Base-by-base conservation (phyloP, 2,113 vertebrate species). In the Lepus americanus region DNA sequence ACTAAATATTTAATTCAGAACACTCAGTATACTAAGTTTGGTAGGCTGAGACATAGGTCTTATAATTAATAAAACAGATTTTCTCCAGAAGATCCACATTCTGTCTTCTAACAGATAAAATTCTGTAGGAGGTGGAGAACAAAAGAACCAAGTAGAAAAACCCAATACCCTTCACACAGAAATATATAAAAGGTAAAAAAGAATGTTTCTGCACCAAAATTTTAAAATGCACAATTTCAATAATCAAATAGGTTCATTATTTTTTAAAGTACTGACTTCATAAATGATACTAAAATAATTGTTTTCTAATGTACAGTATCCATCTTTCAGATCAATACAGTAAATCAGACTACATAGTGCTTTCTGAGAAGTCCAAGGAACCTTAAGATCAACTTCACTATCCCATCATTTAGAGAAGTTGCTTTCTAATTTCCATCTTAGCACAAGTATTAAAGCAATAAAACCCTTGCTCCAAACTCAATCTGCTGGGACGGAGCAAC, bases 1-100 rank as follows among this genome's bases (percentile, higher is more conserved):
- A 95, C 89, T 97, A 91, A 97, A 98, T 94, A 96, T 97, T 98
- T 98, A 96, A 97, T 98, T 95, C 87, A 94, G 91, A 96, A 97
- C 66, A 96, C 87, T 95, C 89, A 78, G 59, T 94, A 74, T 78
- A 90, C 61, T 97, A 90, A 67, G 55, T 86, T 86, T 96, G 86
- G 93, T 39, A 97, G 92, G 39, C 59, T 95, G 63, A 96, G 98
- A 96, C 59, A 91, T 70, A 95, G 88, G 91, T 0, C 0, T 95
- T 78, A 96, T 97, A 96, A 95, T 96, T 94, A 97, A 98, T 91
- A 29, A 96, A 96, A 97, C 59, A 63, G 85, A 95, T 36, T 96
- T 95, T 95, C 70, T 87, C 49, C 19, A 27, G 0, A 94, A 90
- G 87, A 77, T 72, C 63, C n/a, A 94, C 88, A 94, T 94, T 89